Base-by-base conservation (phyloP, 2,888 invertebrate genomes). In the Barypeithes pellucidus region DNA sequence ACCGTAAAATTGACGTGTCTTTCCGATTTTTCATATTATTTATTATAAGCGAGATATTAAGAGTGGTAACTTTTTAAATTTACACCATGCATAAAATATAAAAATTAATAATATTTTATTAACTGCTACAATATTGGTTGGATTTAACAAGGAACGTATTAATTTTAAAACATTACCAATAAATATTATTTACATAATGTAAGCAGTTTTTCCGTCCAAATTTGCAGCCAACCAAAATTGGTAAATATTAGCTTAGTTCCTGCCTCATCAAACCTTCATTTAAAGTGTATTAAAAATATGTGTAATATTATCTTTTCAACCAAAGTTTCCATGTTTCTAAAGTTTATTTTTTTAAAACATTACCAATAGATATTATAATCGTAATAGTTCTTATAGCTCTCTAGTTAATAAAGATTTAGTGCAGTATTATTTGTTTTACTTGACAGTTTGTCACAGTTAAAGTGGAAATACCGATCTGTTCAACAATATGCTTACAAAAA, bases 321-420 rank as follows among this genome's bases (percentile, higher is more conserved):
- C 18, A 12, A 22, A 12, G 50, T 22, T 29, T 54, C 29, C 33
- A 16, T 54, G 54, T 54, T 54, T 54, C 8, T 29, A 33, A 33
- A 54, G 54, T 33, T 54, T 54, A 54, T 54, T 54, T 54, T 54
- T 33, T 54, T 54, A 54, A 33, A 54, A 24, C 9, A 9, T 14
- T 16, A 33, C 16, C 16, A 33, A 33, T 54, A 33, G 16, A 24
- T 54, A 54, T 33, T 33, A 8, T 54, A 54, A 2, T 11, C 33
- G 3, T 24, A 7, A 29, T n/a, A 24, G 20, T 54, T 33, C 16
- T 54, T 54, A 7, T n/a, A 29, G 33, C 8, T 16, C 8, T n/a
- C 7, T 29, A 54, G 24, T 33, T 11, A 54, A 54, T 54, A 54
- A 54, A 50, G 50, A 54, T 54, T 29, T 54, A 54, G 33, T 54